These are phyloP conservation scores for Larimichthys crocea DNA, from an alignment of 2,113 vertebrate species.

Conservation along the genomic window DNA sequence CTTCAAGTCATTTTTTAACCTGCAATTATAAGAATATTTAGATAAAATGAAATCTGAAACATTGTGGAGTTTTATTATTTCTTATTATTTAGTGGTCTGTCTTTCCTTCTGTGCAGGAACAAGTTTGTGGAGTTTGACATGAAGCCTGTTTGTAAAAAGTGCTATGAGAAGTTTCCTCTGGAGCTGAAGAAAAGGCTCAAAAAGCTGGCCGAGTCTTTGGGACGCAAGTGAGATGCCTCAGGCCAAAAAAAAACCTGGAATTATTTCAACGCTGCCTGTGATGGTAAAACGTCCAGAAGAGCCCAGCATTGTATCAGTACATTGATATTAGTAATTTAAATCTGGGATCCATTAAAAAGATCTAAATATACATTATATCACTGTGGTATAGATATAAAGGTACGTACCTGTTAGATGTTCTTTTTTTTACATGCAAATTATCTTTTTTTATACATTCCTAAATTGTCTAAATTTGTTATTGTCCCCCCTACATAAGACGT, in stretches of 20 bases:
- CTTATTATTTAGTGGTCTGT: neutral
- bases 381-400: slow-evolving; percentile 12
- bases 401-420: neutral
- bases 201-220: slow-evolving; percentile 95
- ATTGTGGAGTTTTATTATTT: neutral
- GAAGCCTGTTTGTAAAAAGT: slow-evolving; percentile 99
- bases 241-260: neutral
- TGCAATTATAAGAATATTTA: neutral
- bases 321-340: slow-evolving; percentile 11
- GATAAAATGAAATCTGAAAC: neutral
- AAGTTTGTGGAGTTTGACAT: slow-evolving; percentile 99
- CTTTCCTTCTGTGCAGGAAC: slow-evolving; percentile 87
- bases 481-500: neutral
- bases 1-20: neutral
- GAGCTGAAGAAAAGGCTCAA: slow-evolving; percentile 99
- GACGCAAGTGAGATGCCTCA: slow-evolving; percentile 87
- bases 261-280: neutral
- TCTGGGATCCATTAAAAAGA: slow-evolving; percentile 21
- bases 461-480: slow-evolving; percentile 22
- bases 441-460: slow-evolving; percentile 57
- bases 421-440: neutral
- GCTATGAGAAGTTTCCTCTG: slow-evolving; percentile 98
- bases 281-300: slow-evolving; percentile 5
- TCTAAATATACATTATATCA: slow-evolving; percentile 8
- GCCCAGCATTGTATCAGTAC: neutral